Evolutionary conservation across 2,888 invertebrate genomes (phyloP).

Genomic region (Chalcosyrphus nemorum): DNA sequence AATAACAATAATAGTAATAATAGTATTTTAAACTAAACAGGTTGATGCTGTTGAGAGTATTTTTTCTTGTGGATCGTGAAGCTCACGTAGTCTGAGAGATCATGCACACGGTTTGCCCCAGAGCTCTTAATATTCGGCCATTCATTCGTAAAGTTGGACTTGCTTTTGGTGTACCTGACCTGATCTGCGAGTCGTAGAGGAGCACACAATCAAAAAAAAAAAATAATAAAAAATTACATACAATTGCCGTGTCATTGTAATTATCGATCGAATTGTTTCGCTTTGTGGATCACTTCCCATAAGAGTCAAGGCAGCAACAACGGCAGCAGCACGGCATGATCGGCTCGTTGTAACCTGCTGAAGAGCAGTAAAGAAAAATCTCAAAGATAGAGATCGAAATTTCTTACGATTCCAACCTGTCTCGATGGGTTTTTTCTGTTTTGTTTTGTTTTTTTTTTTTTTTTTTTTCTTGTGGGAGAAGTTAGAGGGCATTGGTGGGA

Average conservation of each 20-base stretch:
- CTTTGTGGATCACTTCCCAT: constrained; percentile 65
- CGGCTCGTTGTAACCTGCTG: constrained; percentile 52
- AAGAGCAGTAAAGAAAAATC: constrained; percentile 36
- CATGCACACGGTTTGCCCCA: constrained; percentile 62
- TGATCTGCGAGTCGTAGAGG: constrained; percentile 2
- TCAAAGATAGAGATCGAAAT: constrained; percentile 43
- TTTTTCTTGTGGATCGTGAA: constrained; percentile 51
- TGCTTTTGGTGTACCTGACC: constrained; percentile 40
- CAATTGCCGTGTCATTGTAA: constrained; percentile 71
- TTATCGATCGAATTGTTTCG: constrained; percentile 70
- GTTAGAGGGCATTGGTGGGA: constrained; percentile 12
- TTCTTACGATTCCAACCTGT: constrained; percentile 58
- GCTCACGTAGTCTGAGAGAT: constrained; percentile 40
- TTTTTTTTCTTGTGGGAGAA: not conserved
- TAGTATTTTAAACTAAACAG: constrained; percentile 66
- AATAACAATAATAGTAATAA: constrained; percentile 70
- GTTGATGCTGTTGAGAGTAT: constrained; percentile 53
- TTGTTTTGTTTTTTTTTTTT: too few species aligned
- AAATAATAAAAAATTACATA: constrained; percentile 32
- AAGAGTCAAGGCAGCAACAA: constrained; percentile 35
- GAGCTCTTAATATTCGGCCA: constrained; percentile 57
- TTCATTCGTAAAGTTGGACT: constrained; percentile 15
- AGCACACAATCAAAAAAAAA: not conserved
- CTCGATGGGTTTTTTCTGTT: constrained; percentile 45
- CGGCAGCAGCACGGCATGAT: constrained; percentile 41